Evolutionary conservation across 1,140 invertebrate species (phyloP), one percentile per base, ranked within the genome.

Genomic region (Dendrolimus kikuchii): DNA sequence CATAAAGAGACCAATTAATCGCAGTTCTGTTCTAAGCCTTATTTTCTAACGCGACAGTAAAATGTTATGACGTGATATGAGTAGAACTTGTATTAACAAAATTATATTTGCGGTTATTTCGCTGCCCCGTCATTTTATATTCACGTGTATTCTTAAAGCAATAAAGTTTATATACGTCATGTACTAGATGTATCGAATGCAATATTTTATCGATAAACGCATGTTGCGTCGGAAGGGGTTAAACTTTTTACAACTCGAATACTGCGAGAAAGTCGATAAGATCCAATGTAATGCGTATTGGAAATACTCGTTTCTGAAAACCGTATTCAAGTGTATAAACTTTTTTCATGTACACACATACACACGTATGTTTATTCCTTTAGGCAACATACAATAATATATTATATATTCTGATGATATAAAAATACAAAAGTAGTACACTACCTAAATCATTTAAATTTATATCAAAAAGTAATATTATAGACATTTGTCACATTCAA

Each of bases 61-160:
- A 80, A 80, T 63, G 66, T 77, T 77, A 80, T 77, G 73, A 73
- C 68, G 63, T 76, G 72, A 77, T 75, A 72, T 68, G 71, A 72
- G 67, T 66, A 60, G 63, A 76, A 73, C 66, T 74, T 68, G 45
- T 62, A 58, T 53, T 57, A 53, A 55, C 62, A 54, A 56, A 60
- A 42, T 51, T 64, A 45, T 42, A 42, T 55, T 57, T 63, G 52
- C 58, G 9, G 23, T 8, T 6, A 39, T 23, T 39, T 40, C 51
- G 53, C 52, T 37, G 48, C 42, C 43, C n/a, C 7, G 37, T 6
- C 6, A 42, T 41, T 37, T 36, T 37, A 70, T 53, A 46, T 37
- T 57, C 4, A 48, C 57, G 58, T 54, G 64, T 73, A 68, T 56
- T 10, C 7, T n/a, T 23, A 5, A 43, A 1, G 0, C 5, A 5